Evolutionary conservation across 2,113 vertebrate genomes (phyloP), one percentile per base, ranked within the genome.

Genomic region (Campylomormyrus tamandua): DNA sequence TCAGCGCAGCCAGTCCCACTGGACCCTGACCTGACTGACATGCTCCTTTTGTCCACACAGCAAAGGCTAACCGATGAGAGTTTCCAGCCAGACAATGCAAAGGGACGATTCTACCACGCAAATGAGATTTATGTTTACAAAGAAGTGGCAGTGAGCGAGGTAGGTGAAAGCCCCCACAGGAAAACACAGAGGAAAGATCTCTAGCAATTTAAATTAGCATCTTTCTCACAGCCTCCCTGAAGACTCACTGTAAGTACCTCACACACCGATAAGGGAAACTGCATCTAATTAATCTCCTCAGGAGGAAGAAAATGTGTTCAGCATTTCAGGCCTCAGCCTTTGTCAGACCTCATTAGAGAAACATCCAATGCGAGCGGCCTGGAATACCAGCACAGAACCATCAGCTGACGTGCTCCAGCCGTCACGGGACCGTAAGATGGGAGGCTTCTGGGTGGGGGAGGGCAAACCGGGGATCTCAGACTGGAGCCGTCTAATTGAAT

Each of bases 261-360:
- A 92, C 92, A 91, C 90, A 21, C 93, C 91, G 93, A 94, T 94
- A 93, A 94, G 91, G 91, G 62, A 91, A 92, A 88, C 91, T 92
- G 92, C 93, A 93, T 94, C 93, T 95, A 95, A 95, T 95, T 94
- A 94, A 94, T 94, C 94, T 93, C 90, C 93, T 93, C 93, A 21
- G 21, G 45, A 24, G 45, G 42, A 85, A 83, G 17, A 50, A 31
- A 83, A 49, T 62, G 58, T 62, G 86, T 39, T 42, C 49, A 31
- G 46, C 50, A 87, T 49, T 56, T 50, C n/a, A 42, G 74, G 70
- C 53, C n/a, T 66, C 85, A 90, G 50, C 77, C 70, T 92, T 90
- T 91, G 88, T 92, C 66, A 89, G 88, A 90, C 87, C 89, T 92
- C 90, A 92, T 93, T 92, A 93, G 77, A 35, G 58, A 88, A 66